Conservation (phyloP, 2,888 invertebrate species). For the Alloplasta piceator region DNA sequence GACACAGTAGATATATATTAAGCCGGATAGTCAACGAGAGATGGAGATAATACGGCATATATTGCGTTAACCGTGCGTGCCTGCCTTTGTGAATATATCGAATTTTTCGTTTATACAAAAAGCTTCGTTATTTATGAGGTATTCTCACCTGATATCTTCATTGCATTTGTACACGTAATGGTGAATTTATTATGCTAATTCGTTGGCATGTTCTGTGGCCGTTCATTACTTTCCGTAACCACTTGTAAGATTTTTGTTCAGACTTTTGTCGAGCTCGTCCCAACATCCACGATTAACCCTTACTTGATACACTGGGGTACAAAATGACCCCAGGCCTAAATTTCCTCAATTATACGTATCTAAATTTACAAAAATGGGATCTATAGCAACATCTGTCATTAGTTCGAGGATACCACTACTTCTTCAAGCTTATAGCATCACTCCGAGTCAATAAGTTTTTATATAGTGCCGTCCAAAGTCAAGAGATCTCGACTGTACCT, state of each 20-base stretch:
- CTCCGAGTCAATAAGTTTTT: too few relatives aligned
- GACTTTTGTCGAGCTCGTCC: neutral
- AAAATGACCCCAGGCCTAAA: too few relatives aligned
- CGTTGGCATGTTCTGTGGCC: slow-evolving; percentile 33
- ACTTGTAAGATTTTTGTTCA: slow-evolving; percentile 53
- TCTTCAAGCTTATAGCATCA: too few relatives aligned
- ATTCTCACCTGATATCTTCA: slow-evolving; percentile 6
- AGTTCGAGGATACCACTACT: too few relatives aligned
- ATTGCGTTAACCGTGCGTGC: neutral
- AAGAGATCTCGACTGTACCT: too few relatives aligned
- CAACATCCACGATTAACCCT: too few relatives aligned
- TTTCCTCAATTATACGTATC: too few relatives aligned
- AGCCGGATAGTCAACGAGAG: too few relatives aligned
- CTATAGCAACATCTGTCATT: too few relatives aligned
- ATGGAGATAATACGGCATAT: neutral
- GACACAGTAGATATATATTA: neutral
- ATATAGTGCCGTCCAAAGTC: too few relatives aligned
- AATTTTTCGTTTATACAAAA: slow-evolving; percentile 17
- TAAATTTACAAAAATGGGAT: too few relatives aligned
- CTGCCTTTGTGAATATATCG: slow-evolving; percentile 25
- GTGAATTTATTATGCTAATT: slow-evolving; percentile 27
- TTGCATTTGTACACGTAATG: slow-evolving; percentile 1
- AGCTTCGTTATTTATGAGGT: slow-evolving; percentile 17
- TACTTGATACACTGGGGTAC: too few relatives aligned
- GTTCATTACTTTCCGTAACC: slow-evolving; percentile 42